phyloP scores from a whole-genome alignment of 2,888 invertebrate genomes.

The Pristionchus arcanus region DNA sequence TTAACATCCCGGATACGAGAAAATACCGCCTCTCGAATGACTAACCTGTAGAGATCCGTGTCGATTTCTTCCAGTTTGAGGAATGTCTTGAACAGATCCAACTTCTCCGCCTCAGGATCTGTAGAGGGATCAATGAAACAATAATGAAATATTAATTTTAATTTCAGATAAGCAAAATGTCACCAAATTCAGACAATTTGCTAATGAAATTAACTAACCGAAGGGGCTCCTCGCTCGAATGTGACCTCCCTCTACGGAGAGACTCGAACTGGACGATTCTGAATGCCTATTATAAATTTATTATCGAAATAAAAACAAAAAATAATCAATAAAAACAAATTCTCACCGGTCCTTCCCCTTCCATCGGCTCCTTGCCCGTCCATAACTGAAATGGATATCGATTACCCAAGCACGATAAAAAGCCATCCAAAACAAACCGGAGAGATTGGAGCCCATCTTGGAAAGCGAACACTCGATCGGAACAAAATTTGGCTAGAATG shows the following conservation, averaged over 20 bases:
- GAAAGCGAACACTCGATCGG: neutral
- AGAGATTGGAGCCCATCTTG: conserved; percentile 22
- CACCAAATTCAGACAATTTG: neutral
- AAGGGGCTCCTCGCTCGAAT: conserved; percentile 2
- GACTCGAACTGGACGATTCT: conserved; percentile 35
- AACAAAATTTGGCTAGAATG: neutral
- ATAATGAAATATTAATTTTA: neutral
- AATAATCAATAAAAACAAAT: neutral
- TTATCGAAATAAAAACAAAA: neutral
- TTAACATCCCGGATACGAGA: neutral
- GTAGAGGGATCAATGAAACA: neutral
- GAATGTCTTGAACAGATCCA: conserved; percentile 64
- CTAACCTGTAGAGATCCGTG: conserved; percentile 62
- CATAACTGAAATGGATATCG: neutral
- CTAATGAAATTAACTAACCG: neutral
- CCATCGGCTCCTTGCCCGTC: neutral
- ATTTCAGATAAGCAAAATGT: neutral
- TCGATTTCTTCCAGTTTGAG: conserved; percentile 65
- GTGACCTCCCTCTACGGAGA: neutral
- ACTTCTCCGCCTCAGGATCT: conserved; percentile 54
- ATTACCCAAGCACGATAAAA: neutral
- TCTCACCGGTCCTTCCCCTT: conserved; percentile 9
- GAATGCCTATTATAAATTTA: neutral
- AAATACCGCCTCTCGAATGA: neutral
- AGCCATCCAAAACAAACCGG: neutral